phyloP scores from a whole-genome alignment of 2,797 vertebrate genomes.

The Acomys russatus region DNA sequence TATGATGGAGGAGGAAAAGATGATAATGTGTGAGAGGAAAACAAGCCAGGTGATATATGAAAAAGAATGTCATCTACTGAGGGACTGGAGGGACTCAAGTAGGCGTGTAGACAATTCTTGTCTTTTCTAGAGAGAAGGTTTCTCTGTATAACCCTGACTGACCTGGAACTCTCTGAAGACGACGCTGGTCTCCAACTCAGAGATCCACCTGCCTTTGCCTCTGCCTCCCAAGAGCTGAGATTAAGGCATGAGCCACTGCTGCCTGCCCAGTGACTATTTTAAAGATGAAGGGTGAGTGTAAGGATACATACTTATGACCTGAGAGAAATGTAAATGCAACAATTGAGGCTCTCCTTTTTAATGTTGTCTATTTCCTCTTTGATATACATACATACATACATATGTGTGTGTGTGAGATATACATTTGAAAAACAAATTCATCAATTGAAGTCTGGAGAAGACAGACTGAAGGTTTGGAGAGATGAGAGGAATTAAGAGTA shows the following conservation, averaged over 20 bases:
- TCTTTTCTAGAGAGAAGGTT: background rate
- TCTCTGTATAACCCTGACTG: background rate
- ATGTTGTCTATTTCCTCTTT: background rate
- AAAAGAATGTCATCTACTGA: background rate
- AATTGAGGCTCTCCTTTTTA: too few species aligned
- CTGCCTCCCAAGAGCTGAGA: background rate
- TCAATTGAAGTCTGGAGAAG: background rate
- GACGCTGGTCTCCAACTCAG: background rate
- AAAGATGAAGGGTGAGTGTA: too few species aligned
- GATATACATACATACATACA: too few species aligned
- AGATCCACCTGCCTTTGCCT: background rate
- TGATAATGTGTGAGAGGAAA: background rate
- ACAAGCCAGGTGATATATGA: background rate
- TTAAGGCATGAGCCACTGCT: background rate
- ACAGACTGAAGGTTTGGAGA: conserved; percentile 19
- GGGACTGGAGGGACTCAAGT: too few species aligned
- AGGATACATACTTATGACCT: too few species aligned
- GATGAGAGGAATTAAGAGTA: background rate
- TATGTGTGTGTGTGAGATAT: too few species aligned
- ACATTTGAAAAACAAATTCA: background rate
- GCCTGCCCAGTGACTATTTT: too few species aligned
- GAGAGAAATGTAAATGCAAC: too few species aligned
- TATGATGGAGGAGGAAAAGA: background rate
- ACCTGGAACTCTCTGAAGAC: background rate
- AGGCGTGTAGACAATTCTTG: background rate